These are phyloP conservation scores for Cynopterus sphinx DNA, from an alignment of 2,797 vertebrate species.

Conservation along the genomic window DNA sequence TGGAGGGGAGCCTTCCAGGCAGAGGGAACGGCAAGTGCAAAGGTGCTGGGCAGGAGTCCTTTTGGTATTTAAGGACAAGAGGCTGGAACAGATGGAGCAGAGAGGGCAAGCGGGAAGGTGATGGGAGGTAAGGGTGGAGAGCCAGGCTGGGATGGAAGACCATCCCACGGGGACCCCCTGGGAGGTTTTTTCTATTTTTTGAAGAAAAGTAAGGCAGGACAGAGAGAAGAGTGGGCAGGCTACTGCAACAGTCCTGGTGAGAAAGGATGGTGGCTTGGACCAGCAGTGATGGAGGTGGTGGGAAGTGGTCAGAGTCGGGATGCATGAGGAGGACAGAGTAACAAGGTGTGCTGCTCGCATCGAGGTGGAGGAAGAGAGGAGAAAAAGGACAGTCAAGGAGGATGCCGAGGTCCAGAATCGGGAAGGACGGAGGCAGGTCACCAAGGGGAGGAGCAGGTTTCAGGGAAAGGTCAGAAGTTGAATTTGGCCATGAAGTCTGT, in stretches of 20 bases:
- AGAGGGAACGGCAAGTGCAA: background rate
- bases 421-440: background rate
- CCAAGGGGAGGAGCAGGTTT: background rate
- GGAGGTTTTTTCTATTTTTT: background rate
- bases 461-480: fast-evolving
- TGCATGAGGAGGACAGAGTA: background rate
- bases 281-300: fast-evolving
- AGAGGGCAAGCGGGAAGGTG: background rate
- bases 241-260: fast-evolving
- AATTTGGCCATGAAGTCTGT: background rate
- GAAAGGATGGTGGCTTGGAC: background rate
- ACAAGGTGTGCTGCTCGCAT: fast-evolving
- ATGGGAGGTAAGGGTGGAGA: slow-evolving; percentile 14
- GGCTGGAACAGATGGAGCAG: background rate
- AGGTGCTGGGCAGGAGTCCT: background rate
- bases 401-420: background rate
- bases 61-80: background rate
- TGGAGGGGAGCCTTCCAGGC: background rate
- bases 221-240: background rate
- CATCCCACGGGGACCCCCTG: background rate
- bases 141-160: slow-evolving; percentile 49
- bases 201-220: background rate
- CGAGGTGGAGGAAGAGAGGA: no score
- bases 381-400: background rate
- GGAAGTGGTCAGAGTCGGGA: background rate